phyloP scores from a whole-genome alignment of 2,797 vertebrate genomes.

The Siniperca scherzeri region DNA sequence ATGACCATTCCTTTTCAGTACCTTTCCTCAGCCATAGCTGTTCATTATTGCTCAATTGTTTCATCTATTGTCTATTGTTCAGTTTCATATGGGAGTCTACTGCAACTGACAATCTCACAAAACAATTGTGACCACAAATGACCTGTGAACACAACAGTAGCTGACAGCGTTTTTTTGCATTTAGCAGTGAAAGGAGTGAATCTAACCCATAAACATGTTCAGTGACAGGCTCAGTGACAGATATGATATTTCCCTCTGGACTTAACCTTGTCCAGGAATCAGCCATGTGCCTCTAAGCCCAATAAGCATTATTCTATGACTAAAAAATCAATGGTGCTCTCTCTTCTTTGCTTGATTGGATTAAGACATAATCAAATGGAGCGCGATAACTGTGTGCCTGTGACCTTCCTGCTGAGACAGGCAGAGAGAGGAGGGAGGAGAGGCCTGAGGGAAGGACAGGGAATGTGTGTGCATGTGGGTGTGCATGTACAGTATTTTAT shows the following conservation, averaged over 20 bases:
- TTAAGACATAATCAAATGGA: constrained; percentile 86
- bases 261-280: constrained; percentile 80
- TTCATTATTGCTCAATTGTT: constrained; percentile 26
- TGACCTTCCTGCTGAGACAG: constrained; percentile 79
- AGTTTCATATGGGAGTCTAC: constrained; percentile 16
- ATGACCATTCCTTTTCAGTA: constrained; percentile 4
- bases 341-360: constrained; percentile 84
- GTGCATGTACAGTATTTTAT: constrained; percentile 34
- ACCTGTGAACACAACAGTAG: constrained; percentile 31
- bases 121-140: constrained; percentile 24
- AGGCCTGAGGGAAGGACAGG: constrained; percentile 50
- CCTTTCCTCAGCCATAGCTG: constrained; percentile 13
- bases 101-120: constrained; percentile 17
- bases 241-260: constrained; percentile 69
- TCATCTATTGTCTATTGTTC: constrained; percentile 31
- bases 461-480: neutral
- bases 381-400: constrained; percentile 78
- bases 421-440: constrained; percentile 36
- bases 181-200: constrained; percentile 32
- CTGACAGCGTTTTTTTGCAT: constrained; percentile 40
- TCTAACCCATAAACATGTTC: constrained; percentile 47
- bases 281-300: constrained; percentile 73
- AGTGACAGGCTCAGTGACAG: constrained; percentile 58
- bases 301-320: constrained; percentile 81
- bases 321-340: constrained; percentile 81